Percentiles rank a stretch among this genome's conserved stretches.
phyloP scores from a whole-genome alignment of 2,797 vertebrate species.

The Gobionotothen gibberifrons region DNA sequence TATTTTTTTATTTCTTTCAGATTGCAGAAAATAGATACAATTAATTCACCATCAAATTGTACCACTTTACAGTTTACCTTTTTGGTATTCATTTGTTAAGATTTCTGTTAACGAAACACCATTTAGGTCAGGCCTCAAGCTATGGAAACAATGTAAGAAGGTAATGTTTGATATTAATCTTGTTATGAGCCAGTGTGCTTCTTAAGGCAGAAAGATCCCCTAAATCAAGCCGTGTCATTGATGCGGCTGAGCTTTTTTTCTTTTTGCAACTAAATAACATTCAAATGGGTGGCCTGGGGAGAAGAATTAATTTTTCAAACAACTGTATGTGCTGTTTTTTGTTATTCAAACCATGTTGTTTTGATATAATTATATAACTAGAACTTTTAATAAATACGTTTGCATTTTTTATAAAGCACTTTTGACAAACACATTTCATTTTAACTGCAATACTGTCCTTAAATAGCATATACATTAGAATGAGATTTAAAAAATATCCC shows the following conservation, averaged over 20 bases:
- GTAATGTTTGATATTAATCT: conserved; percentile 2
- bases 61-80: conserved; percentile 1
- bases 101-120: background rate
- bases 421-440: no score
- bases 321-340: background rate
- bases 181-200: background rate
- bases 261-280: background rate
- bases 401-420: no score
- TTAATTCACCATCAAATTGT: conserved; percentile 1
- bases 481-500: no score
- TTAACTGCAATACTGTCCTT: no score
- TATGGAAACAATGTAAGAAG: background rate
- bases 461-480: no score
- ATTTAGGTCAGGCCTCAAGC: background rate
- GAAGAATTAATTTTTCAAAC: background rate
- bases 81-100: background rate
- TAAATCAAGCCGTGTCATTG: background rate
- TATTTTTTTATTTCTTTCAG: conserved; percentile 13
- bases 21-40: conserved; percentile 21
- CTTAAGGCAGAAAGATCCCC: background rate
- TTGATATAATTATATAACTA: background rate
- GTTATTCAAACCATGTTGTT: background rate
- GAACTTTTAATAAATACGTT: no score
- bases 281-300: background rate
- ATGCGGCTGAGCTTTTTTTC: conserved; percentile 3